A percentile compares a stretch with the other conserved stretches of the same genome.
These are phyloP conservation scores for Actinemys pallida DNA, from an alignment of 2,113 vertebrate species.

Conservation along the genomic window DNA sequence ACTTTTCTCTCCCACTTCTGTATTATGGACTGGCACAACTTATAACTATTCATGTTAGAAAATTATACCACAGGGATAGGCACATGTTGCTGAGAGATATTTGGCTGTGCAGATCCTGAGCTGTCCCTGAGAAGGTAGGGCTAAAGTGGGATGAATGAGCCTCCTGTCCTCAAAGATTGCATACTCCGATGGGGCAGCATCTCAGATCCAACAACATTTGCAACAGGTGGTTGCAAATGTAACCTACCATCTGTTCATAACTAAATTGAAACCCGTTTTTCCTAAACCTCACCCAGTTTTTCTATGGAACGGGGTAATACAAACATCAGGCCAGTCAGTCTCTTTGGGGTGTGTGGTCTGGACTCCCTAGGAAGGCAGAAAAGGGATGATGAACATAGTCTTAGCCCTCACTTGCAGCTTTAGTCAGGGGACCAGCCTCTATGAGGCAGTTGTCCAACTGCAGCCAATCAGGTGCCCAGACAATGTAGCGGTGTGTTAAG, in stretches of 20 bases:
- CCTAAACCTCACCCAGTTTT: background rate
- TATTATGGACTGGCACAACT: background rate
- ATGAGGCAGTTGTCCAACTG: background rate
- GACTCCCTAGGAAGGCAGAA: background rate
- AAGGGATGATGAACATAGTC: background rate
- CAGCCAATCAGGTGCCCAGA: background rate
- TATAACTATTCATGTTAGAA: background rate
- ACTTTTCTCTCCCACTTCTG: background rate
- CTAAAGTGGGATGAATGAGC: background rate
- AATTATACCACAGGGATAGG: background rate
- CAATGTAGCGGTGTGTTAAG: background rate
- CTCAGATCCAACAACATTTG: too few species aligned
- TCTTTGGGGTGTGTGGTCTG: background rate
- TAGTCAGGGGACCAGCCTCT: background rate
- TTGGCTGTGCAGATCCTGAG: background rate
- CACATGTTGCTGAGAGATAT: background rate
- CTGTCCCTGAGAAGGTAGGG: background rate
- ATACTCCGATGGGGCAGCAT: background rate
- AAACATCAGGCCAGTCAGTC: background rate
- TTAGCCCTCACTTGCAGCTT: background rate
- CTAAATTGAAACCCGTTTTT: background rate
- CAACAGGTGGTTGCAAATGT: background rate
- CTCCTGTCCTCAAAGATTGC: background rate
- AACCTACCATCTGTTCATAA: background rate
- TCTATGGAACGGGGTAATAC: background rate